These are phyloP conservation scores for Clangula hyemalis DNA, from an alignment of 2,797 vertebrate species.

Conservation along the genomic window DNA sequence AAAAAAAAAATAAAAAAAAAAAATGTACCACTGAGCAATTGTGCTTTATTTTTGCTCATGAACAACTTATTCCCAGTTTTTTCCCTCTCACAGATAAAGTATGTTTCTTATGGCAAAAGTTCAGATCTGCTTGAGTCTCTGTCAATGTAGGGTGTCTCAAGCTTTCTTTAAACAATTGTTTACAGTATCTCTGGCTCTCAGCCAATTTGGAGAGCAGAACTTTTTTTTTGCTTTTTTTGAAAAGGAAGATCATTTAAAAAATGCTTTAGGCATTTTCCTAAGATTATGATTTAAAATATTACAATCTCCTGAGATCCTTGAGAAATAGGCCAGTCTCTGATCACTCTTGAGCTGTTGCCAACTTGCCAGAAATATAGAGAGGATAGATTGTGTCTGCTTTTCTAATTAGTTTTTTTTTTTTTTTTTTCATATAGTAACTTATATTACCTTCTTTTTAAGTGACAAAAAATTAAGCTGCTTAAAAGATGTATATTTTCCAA, in stretches of 20 bases:
- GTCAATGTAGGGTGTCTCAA: slow-evolving; percentile 38
- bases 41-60: slow-evolving; percentile 37
- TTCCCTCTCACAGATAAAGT: neutral
- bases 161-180: slow-evolving; percentile 61
- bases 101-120: slow-evolving; percentile 63
- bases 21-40: neutral
- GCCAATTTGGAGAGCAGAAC: slow-evolving; percentile 61
- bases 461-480: slow-evolving; percentile 66
- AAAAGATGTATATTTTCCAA: slow-evolving; percentile 71
- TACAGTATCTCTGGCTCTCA: slow-evolving; percentile 53
- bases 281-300: slow-evolving; percentile 78
- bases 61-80: slow-evolving; percentile 45
- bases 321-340: slow-evolving; percentile 79
- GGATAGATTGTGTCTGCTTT: slow-evolving; percentile 76
- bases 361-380: slow-evolving; percentile 75
- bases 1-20: too few relatives aligned
- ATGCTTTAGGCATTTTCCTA: slow-evolving; percentile 75
- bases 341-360: slow-evolving; percentile 77
- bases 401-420: slow-evolving; percentile 78
- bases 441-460: slow-evolving; percentile 71
- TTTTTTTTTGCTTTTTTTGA: neutral
- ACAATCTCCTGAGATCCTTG: slow-evolving; percentile 73
- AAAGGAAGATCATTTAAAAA: slow-evolving; percentile 41
- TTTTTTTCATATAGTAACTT: slow-evolving; percentile 69
- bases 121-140: slow-evolving; percentile 45